Base-by-base conservation (phyloP, 1,140 invertebrate genomes). In the Eriosoma lanigerum region DNA sequence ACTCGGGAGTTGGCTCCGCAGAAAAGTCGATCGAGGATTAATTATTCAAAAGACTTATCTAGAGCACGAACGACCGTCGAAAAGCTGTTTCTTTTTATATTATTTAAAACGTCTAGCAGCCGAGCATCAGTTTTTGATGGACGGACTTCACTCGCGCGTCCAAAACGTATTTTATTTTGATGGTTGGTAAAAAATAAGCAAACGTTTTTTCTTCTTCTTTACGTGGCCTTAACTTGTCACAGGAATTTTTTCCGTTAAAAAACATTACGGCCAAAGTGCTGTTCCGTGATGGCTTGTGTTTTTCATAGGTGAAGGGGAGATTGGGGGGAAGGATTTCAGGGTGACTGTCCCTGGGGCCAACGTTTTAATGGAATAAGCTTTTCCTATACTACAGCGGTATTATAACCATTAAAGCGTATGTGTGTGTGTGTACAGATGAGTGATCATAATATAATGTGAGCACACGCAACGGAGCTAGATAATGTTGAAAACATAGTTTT, bases 281-380 rank as follows among this genome's bases (percentile, higher is more conserved):
- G 26, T 62, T 21, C 26, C 0, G 29, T 2, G 60, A 29, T 8
- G 17, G n/a, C 8, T 10, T 60, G 56, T 24, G 4, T 13, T 4
- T n/a, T n/a, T n/a, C 5, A 29, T 6, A 17, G 26, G 12, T 19
- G 5, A 12, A 26, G 26, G 26, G 26, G 17, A 17, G n/a, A 46
- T 21, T 5, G 12, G n/a, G 32, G 3, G 10, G 12, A 38, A 38
- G 32, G 8, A 38, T 38, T n/a, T n/a, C 4, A n/a, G 9, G 56
- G 32, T 38, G n/a, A 17, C 12, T 24, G 56, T 58, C 38, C 21
- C 32, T 1, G 19, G 56, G n/a, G 15, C 5, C n/a, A 2, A 48
- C 56, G 17, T 78, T 78, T 78, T 78, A 78, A 78, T 78, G 75
- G 75, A 78, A 78, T 78, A 78, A 78, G 75, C 75, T 62, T 46